Conservation (phyloP, 1,140 invertebrate genomes). For the Ostrea edulis region DNA sequence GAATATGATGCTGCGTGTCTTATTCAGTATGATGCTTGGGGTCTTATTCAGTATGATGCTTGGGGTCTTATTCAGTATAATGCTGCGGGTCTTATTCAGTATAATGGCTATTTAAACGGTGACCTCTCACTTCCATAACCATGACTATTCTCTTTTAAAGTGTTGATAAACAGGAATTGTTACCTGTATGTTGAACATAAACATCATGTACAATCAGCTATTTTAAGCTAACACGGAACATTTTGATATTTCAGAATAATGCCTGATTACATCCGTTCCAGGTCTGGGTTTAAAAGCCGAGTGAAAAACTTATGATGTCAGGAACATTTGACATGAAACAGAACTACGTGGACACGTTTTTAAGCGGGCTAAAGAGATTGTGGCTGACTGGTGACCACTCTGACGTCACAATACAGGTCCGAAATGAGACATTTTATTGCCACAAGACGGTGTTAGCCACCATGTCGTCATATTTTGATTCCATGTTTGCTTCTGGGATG, state of each 20-base stretch:
- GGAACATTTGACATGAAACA: not conserved
- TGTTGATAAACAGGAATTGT: too few species aligned
- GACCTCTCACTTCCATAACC: too few species aligned
- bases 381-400: conserved; percentile 57
- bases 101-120: too few species aligned
- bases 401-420: conserved; percentile 64
- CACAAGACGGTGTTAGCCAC: conserved; percentile 64
- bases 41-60: too few species aligned
- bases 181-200: too few species aligned
- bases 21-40: too few species aligned
- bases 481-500: conserved; percentile 73
- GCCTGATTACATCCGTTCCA: not conserved
- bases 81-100: too few species aligned
- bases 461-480: conserved; percentile 66
- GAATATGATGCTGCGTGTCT: too few species aligned
- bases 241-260: not conserved
- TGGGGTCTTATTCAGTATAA: too few species aligned
- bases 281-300: not conserved
- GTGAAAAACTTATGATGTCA: not conserved
- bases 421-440: conserved; percentile 61
- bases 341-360: not conserved
- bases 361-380: conserved; percentile 57
- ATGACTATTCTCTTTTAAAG: too few species aligned
- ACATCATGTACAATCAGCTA: too few species aligned
- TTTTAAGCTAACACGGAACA: not conserved